A percentile compares a stretch with the other conserved stretches of the same genome.
phyloP scores from a whole-genome alignment of 2,797 vertebrate species.

The Sebastes glaucus region DNA sequence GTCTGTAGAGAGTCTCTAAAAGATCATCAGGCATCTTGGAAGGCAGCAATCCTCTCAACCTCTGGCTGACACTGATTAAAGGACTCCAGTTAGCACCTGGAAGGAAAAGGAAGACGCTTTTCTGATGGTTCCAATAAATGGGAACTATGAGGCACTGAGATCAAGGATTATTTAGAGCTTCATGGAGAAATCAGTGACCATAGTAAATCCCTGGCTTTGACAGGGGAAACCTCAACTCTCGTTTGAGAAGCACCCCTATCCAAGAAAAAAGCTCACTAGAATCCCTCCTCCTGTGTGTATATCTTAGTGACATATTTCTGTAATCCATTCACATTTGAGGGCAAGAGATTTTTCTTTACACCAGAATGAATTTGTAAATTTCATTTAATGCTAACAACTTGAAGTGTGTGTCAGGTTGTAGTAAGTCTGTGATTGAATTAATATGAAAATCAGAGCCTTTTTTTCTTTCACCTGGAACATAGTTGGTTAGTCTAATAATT shows the following conservation, averaged over 20 bases:
- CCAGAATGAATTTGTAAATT: neutral
- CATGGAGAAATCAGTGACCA: no score
- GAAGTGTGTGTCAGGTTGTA: neutral
- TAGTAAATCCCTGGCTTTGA: neutral
- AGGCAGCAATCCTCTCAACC: conserved; percentile 78
- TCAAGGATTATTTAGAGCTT: neutral
- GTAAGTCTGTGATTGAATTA: neutral
- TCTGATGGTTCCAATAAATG: neutral
- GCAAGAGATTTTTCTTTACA: neutral
- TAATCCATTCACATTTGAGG: neutral
- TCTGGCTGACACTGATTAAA: conserved; percentile 76
- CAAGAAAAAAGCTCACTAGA: neutral
- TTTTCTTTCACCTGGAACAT: neutral
- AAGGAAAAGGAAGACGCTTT: neutral
- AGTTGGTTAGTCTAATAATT: neutral
- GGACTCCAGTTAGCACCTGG: conserved; percentile 56
- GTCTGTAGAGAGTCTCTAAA: conserved; percentile 80
- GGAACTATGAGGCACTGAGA: neutral
- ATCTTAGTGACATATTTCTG: neutral
- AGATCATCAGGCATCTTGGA: conserved; percentile 77
- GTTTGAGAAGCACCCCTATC: neutral
- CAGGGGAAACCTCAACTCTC: neutral
- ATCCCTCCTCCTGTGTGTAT: neutral
- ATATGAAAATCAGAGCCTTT: neutral
- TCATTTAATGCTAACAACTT: neutral